Evolutionary conservation across 1,140 invertebrate species (phyloP), one percentile per base, ranked within the genome.

Genomic region (Drosophila jambulina): DNA sequence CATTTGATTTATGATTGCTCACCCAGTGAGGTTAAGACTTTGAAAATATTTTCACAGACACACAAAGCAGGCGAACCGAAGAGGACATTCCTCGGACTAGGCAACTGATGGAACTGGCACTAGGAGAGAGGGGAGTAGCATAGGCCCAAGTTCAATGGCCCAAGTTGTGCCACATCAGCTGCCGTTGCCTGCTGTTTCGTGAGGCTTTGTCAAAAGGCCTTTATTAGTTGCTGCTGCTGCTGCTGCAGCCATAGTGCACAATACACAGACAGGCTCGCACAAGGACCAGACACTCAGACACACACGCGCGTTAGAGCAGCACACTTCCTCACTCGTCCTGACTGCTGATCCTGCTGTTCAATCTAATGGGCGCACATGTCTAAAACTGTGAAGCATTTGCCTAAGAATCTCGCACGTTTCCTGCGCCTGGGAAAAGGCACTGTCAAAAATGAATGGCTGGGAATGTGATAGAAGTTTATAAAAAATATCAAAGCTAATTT

Each of bases 1-100:
- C 80, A 87, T 88, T 88, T 88, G 84, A 87, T 87, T 87, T 87
- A 87, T 87, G 80, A 84, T 87, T 87, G 84, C 84, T 84, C 84
- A 87, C 84, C 77, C 84, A 78, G 80, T 88, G 80, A 84, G 84
- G 84, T 87, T 87, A 87, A 87, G 84, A 87, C 84, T 87, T 88
- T 88, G 84, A 88, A 87, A 87, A 87, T 87, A 87, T 87, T 87
- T 87, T 87, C 80, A 78, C 84, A 88, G 80, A 75, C 84, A 75
- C 77, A 87, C 80, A 87, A 87, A 71, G 75, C 71, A 75, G 75
- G 64, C 45, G 59, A 42, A 56, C 43, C 68, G 58, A 43, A 36
- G 40, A 49, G 60, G 43, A 80, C 75, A 72, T 59, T 72, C 69
- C 53, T 72, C n/a, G 65, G 53, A 71, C 65, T 72, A 29, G 40